Evolutionary conservation across 1,140 invertebrate species (phyloP).

Genomic region (Drosophila varians): DNA sequence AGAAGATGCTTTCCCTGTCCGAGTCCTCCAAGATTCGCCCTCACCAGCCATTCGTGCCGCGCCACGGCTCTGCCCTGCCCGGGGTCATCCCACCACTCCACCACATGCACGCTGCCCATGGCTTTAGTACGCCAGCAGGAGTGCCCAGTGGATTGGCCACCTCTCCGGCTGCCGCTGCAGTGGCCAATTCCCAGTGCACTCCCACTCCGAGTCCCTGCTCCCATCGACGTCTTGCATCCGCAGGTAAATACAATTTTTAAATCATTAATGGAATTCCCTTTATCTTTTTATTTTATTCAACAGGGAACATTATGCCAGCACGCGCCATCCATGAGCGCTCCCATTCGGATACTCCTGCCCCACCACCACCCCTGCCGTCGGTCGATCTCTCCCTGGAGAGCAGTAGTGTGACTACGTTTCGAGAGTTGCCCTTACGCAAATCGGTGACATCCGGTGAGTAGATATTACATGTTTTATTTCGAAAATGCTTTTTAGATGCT

Average conservation of each 20-base stretch:
- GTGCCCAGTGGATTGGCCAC: slow-evolving; percentile 15
- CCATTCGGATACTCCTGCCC: slow-evolving; percentile 93
- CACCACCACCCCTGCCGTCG: slow-evolving; percentile 89
- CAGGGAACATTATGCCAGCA: slow-evolving; percentile 72
- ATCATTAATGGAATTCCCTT: background rate
- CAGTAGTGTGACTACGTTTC: slow-evolving; percentile 96
- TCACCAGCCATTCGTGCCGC: slow-evolving; percentile 87
- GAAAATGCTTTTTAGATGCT: slow-evolving; percentile 44
- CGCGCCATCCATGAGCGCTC: slow-evolving; percentile 92
- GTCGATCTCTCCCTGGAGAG: slow-evolving; percentile 97
- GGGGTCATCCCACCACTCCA: slow-evolving; percentile 61
- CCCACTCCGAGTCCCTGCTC: slow-evolving; percentile 85
- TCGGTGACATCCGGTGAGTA: slow-evolving; percentile 91
- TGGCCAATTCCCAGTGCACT: slow-evolving; percentile 59
- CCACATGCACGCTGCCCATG: slow-evolving; percentile 66
- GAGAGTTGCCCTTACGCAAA: slow-evolving; percentile 94
- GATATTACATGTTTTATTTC: background rate
- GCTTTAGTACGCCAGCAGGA: slow-evolving; percentile 53
- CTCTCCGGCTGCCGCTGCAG: slow-evolving; percentile 21
- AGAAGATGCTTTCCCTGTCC: slow-evolving; percentile 95
- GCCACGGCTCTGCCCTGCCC: slow-evolving; percentile 49
- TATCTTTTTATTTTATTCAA: background rate
- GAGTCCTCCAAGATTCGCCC: slow-evolving; percentile 94
- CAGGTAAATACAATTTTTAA: slow-evolving; percentile 33
- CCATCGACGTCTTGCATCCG: slow-evolving; percentile 87